These are phyloP conservation scores for Trachelus troglodyta DNA, from an alignment of 2,888 invertebrate species.

Conservation along the genomic window DNA sequence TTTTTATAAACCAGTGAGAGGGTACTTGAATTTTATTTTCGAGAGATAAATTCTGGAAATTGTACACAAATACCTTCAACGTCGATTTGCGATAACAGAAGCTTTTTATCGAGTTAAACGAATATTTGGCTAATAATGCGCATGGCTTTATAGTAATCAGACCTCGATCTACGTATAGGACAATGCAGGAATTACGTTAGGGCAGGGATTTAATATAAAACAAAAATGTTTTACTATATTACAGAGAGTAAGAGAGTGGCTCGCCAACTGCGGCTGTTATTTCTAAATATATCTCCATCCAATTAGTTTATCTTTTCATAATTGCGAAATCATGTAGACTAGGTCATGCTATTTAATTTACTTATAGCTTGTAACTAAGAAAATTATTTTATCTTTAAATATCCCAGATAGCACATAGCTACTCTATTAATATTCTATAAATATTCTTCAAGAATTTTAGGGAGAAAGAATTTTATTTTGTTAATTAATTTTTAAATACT, in stretches of 20 bases:
- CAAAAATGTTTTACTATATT: background rate
- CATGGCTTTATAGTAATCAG: constrained; percentile 40
- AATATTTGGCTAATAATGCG: constrained; percentile 49
- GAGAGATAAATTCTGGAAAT: background rate
- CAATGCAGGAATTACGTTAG: background rate
- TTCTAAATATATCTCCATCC: background rate
- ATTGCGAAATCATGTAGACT: background rate
- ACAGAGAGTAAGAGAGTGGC: background rate
- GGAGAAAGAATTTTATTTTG: too few relatives aligned
- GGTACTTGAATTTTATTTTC: background rate
- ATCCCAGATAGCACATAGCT: too few relatives aligned
- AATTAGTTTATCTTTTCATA: background rate
- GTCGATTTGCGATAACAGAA: background rate
- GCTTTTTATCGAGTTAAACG: constrained; percentile 31
- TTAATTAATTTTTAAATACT: too few relatives aligned
- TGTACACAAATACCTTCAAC: background rate
- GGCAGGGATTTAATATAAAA: background rate
- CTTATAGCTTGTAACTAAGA: background rate
- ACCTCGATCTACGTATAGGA: background rate
- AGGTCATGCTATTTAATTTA: background rate
- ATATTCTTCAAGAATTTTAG: too few relatives aligned
- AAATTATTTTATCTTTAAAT: background rate
- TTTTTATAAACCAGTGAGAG: too few relatives aligned
- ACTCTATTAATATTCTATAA: too few relatives aligned
- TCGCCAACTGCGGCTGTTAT: background rate